A percentile compares a stretch with the other conserved stretches of the same genome.
Conservation (phyloP, 2,797 vertebrate species). For the Taenioides sp. region DNA sequence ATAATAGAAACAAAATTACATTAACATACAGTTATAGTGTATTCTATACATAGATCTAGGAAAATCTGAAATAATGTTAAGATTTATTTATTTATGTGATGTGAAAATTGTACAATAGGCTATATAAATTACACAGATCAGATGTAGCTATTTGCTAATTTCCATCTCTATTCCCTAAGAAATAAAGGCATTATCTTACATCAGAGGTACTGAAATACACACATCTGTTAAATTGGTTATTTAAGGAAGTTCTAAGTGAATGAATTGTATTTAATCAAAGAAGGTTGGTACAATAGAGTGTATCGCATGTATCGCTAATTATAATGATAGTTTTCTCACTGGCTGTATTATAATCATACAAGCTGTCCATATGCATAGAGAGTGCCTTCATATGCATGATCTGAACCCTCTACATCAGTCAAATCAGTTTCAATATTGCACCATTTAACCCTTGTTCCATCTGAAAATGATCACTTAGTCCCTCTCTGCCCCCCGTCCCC, state of each 20-base stretch:
- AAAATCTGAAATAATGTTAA: too few species aligned
- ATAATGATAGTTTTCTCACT: neutral
- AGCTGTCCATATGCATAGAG: neutral
- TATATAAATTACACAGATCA: too few species aligned
- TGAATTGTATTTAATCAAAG: neutral
- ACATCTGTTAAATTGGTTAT: neutral
- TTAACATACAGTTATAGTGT: too few species aligned
- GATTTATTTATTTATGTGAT: too few species aligned
- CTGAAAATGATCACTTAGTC: neutral
- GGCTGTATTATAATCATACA: neutral
- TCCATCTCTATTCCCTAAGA: too few species aligned
- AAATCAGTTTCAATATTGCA: slow-evolving; percentile 5
- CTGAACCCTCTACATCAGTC: slow-evolving; percentile 1
- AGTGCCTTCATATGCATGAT: neutral
- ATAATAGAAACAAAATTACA: neutral
- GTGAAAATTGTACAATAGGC: too few species aligned
- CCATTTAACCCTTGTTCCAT: slow-evolving; percentile 7
- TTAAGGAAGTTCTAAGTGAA: neutral
- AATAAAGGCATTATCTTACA: too few species aligned
- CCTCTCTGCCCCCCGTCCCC: too few species aligned
- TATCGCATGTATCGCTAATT: neutral
- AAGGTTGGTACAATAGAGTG: neutral
- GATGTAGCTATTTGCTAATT: too few species aligned
- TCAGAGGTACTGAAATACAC: too few species aligned
- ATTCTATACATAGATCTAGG: too few species aligned